Evolutionary conservation across 2,888 invertebrate genomes (phyloP).

Genomic region (Lepidochitona cinerea): DNA sequence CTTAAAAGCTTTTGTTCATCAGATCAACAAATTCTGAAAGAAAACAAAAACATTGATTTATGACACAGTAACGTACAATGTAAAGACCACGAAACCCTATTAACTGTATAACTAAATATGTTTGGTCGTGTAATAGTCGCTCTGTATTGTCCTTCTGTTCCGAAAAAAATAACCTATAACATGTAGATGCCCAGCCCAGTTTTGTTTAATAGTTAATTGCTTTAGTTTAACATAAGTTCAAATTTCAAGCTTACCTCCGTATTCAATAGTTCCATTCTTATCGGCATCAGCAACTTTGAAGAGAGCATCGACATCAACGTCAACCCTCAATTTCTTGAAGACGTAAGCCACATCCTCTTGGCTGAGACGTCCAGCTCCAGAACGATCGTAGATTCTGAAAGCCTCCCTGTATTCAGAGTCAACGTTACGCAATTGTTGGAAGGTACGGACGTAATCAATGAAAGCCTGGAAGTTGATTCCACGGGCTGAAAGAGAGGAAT

Average conservation of each 20-base stretch:
- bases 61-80: too few relatives aligned
- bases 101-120: too few relatives aligned
- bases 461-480: conserved; percentile 6
- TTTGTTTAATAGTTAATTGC: too few relatives aligned
- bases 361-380: not conserved
- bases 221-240: too few relatives aligned
- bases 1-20: not conserved
- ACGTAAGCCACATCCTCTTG: conserved; percentile 1
- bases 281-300: not conserved
- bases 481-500: not conserved
- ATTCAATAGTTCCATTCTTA: not conserved
- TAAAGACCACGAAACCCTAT: too few relatives aligned
- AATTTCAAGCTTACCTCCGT: not conserved
- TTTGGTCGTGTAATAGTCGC: too few relatives aligned
- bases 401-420: not conserved
- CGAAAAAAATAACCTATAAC: too few relatives aligned
- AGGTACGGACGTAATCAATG: not conserved
- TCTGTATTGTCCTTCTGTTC: too few relatives aligned
- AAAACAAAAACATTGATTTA: too few relatives aligned
- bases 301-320: not conserved
- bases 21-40: not conserved
- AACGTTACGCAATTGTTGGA: not conserved
- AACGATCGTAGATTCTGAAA: not conserved
- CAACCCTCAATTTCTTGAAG: not conserved
- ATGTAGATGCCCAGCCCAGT: too few relatives aligned